Conservation (phyloP, 2,797 vertebrate species). For the Spinus olivaceus region DNA sequence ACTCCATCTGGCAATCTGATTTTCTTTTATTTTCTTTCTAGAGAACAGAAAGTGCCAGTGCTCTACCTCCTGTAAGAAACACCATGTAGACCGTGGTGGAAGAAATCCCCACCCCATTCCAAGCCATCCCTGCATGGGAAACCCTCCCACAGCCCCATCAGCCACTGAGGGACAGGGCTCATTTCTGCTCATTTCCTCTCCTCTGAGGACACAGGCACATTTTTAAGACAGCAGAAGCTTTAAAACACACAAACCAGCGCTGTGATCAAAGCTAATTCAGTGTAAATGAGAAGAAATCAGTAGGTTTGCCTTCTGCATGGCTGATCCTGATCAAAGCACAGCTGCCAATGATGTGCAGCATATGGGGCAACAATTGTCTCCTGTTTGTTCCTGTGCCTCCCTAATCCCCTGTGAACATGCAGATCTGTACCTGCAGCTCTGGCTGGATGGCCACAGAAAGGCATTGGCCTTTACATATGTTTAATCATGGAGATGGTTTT, state of each 20-base stretch:
- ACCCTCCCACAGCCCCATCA: accelerated
- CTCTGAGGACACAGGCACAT: not conserved
- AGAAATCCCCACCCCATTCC: not conserved
- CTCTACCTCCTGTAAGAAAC: not conserved
- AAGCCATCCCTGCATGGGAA: not conserved
- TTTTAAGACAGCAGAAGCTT: not conserved
- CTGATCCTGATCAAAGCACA: conserved; percentile 20
- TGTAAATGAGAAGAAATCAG: not conserved
- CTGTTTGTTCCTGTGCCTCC: not conserved
- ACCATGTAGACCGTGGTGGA: accelerated
- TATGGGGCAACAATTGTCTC: not conserved
- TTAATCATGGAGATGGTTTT: not conserved
- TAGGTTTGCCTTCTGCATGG: not conserved
- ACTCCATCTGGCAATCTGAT: not conserved
- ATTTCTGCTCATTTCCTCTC: not conserved
- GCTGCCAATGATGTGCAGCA: not conserved
- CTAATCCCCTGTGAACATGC: not conserved
- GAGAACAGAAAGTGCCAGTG: not conserved
- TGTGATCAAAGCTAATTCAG: not conserved
- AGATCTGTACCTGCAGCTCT: not conserved
- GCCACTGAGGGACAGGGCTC: accelerated
- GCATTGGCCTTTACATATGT: not conserved
- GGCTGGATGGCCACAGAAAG: not conserved
- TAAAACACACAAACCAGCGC: not conserved
- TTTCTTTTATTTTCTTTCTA: not conserved